Conservation (phyloP, 1,140 invertebrate genomes). For the Dysdera silvatica region DNA sequence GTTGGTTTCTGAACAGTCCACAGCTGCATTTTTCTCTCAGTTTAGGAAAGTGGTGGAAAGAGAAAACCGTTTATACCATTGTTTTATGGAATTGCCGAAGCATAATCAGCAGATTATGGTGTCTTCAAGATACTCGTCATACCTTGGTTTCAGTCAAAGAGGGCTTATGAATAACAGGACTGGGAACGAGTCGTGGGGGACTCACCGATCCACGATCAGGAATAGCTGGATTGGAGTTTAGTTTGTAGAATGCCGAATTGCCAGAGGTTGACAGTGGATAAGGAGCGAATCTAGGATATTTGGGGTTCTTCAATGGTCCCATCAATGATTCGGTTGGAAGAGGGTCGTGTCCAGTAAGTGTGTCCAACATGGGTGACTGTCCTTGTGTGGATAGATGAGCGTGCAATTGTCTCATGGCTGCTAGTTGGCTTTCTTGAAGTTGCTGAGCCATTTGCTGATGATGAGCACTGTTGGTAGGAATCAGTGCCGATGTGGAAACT, state of each 20-base stretch:
- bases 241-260: slow-evolving; percentile 11
- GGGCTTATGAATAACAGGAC: no score
- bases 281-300: slow-evolving; percentile 15
- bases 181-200: no score
- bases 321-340: not conserved
- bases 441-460: not conserved
- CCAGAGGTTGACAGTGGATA: slow-evolving; percentile 6
- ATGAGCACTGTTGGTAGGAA: no score
- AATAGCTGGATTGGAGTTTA: not conserved
- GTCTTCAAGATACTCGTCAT: no score
- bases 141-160: no score
- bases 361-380: slow-evolving; percentile 18
- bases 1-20: no score
- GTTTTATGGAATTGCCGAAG: no score
- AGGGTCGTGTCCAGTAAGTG: not conserved
- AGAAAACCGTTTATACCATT: no score
- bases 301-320: slow-evolving; percentile 16
- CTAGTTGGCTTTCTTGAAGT: slow-evolving; percentile 9
- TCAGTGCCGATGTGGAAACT: not conserved
- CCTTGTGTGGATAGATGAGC: slow-evolving; percentile 16
- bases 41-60: no score
- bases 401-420: slow-evolving; percentile 24
- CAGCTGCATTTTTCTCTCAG: no score
- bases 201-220: not conserved
- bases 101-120: no score